Evolutionary conservation across 30 jellyfish, hydroid and myxozoan genomes (phyloP).

Genomic region (Pelagia noctiluca): DNA sequence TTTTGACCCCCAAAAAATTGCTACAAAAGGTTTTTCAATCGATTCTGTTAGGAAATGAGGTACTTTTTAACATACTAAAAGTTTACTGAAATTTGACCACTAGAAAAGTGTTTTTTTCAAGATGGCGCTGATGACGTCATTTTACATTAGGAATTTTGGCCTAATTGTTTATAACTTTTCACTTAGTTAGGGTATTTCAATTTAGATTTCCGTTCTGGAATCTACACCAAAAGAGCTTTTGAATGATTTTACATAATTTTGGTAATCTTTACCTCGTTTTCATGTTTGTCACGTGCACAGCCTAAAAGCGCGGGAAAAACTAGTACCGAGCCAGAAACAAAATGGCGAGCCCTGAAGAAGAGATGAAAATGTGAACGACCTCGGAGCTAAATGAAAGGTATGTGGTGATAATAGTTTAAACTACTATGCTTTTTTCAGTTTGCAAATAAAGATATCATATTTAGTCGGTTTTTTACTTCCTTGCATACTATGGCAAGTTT

Average conservation of each 20-base stretch:
- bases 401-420: slow-evolving; percentile 17
- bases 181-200: too few relatives aligned
- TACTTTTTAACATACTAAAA: slow-evolving; percentile 8
- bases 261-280: slow-evolving; percentile 18
- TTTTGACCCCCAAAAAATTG: slow-evolving; percentile 22
- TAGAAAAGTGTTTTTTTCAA: slow-evolving; percentile 16
- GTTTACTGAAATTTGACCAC: slow-evolving; percentile 16
- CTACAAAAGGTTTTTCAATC: slow-evolving; percentile 15
- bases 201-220: too few relatives aligned
- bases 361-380: slow-evolving; percentile 14
- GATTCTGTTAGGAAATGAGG: slow-evolving; percentile 22
- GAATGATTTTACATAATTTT: too few relatives aligned
- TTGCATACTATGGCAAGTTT: too few relatives aligned
- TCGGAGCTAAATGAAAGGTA: slow-evolving; percentile 22
- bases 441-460: slow-evolving; percentile 16
- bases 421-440: slow-evolving; percentile 15
- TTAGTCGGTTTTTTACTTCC: too few relatives aligned
- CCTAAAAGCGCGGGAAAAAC: slow-evolving; percentile 29
- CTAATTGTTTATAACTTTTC: too few relatives aligned
- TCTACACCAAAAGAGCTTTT: too few relatives aligned
- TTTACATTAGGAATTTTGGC: too few relatives aligned
- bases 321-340: slow-evolving; percentile 16
- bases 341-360: slow-evolving; percentile 24
- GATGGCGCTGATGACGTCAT: slow-evolving; percentile 26
- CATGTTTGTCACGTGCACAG: slow-evolving; percentile 25